Conservation (phyloP, 2,888 invertebrate genomes). For the Empis livida region DNA sequence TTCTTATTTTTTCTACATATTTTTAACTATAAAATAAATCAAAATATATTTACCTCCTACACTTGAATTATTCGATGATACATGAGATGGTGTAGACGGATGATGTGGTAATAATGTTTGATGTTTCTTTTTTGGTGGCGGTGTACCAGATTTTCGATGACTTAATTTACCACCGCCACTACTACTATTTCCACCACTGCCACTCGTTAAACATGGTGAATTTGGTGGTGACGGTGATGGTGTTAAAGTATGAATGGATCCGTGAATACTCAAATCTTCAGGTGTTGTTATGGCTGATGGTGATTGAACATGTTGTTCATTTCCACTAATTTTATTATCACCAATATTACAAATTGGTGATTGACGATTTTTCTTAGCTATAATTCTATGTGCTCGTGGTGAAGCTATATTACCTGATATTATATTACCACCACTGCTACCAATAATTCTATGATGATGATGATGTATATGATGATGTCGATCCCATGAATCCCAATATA, state of each 20-base stretch:
- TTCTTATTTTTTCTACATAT: too few relatives aligned
- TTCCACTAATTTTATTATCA: constrained; percentile 1
- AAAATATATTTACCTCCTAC: too few relatives aligned
- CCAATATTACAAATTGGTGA: constrained; percentile 8
- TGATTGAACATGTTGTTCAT: constrained; percentile 15
- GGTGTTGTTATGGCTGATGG: constrained; percentile 13
- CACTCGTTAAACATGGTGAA: constrained; percentile 22
- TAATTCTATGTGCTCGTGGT: constrained; percentile 23
- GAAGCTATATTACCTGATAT: constrained; percentile 22
- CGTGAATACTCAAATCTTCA: constrained; percentile 19
- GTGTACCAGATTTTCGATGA: constrained; percentile 39
- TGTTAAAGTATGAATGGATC: constrained; percentile 26
- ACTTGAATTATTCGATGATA: too few relatives aligned
- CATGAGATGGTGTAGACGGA: constrained; percentile 22
- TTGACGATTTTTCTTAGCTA: constrained; percentile 16
- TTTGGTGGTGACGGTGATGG: constrained; percentile 36
- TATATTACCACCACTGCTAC: constrained; percentile 30
- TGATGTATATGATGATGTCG: constrained; percentile 42
- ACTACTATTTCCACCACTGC: constrained; percentile 13
- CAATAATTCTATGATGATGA: constrained; percentile 33
- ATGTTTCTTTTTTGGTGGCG: constrained; percentile 65
- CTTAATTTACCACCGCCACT: constrained; percentile 23
- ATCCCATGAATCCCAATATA: constrained; percentile 96
- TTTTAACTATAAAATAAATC: too few relatives aligned
- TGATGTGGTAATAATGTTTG: constrained; percentile 42